Evolutionary conservation across 2,113 vertebrate species (phyloP).

Genomic region (Rhinopomastus cyanomelas): DNA sequence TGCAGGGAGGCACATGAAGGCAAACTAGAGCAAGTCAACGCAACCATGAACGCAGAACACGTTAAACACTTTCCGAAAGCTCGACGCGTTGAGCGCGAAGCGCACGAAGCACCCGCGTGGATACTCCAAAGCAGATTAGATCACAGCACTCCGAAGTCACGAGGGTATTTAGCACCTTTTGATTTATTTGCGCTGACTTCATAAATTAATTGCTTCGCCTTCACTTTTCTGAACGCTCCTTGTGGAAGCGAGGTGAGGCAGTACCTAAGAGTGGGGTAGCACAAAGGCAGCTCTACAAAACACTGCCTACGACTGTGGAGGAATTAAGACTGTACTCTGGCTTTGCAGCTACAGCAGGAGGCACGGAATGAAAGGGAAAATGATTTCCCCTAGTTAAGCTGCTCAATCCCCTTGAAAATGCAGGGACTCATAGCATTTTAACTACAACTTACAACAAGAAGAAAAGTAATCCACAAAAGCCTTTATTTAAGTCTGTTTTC

Average conservation of each 20-base stretch:
- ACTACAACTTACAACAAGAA: neutral
- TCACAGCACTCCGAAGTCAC: neutral
- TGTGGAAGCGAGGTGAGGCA: neutral
- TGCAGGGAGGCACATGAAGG: neutral
- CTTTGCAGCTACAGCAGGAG: neutral
- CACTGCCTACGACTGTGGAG: neutral
- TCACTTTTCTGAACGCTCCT: neutral
- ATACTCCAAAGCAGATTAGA: constrained; percentile 37
- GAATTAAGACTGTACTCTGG: neutral
- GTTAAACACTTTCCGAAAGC: constrained; percentile 7
- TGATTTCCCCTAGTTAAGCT: neutral
- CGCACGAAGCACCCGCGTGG: neutral
- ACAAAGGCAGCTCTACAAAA: neutral
- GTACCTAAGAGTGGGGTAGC: neutral
- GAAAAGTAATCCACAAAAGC: neutral
- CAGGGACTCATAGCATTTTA: neutral
- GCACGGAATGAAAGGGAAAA: neutral
- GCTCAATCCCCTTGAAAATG: neutral
- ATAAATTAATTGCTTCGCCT: neutral
- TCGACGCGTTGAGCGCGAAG: constrained; percentile 12
- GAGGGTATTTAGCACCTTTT: neutral
- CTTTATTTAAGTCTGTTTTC: neutral
- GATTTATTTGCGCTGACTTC: neutral
- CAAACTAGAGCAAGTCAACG: neutral
- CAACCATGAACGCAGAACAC: constrained; percentile 8